Conservation (phyloP, 1,140 invertebrate species). For the Lerema accius region DNA sequence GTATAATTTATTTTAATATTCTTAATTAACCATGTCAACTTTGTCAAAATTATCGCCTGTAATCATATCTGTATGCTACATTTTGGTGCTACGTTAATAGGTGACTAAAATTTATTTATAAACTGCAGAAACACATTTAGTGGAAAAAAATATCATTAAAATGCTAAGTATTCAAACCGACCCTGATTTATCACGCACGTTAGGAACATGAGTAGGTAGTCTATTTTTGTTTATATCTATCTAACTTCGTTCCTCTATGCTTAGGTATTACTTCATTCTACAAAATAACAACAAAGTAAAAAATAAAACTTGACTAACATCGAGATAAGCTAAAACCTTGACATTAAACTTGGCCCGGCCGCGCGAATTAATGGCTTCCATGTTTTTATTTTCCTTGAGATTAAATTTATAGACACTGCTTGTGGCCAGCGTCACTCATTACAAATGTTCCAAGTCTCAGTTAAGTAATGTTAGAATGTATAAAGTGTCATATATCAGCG, state of each 20-base stretch:
- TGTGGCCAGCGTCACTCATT: slow-evolving; percentile 73
- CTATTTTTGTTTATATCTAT: slow-evolving; percentile 25
- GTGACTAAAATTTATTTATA: neutral
- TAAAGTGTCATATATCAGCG: slow-evolving; percentile 79
- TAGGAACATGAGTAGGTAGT: slow-evolving; percentile 1
- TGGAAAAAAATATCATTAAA: neutral
- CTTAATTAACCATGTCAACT: too few species aligned
- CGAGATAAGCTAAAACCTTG: slow-evolving; percentile 80
- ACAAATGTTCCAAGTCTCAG: slow-evolving; percentile 70
- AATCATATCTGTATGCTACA: too few species aligned
- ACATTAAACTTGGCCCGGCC: slow-evolving; percentile 81
- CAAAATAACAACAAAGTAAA: slow-evolving; percentile 73
- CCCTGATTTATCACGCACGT: slow-evolving; percentile 11
- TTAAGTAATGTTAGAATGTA: slow-evolving; percentile 76
- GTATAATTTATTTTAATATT: too few species aligned
- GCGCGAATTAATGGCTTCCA: slow-evolving; percentile 82
- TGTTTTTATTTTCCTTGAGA: slow-evolving; percentile 82
- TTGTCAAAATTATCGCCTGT: too few species aligned
- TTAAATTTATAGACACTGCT: slow-evolving; percentile 80
- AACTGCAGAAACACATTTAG: neutral
- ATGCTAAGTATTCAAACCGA: slow-evolving; percentile 3
- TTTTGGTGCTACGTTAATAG: too few species aligned
- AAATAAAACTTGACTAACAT: slow-evolving; percentile 79
- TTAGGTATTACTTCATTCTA: slow-evolving; percentile 62
- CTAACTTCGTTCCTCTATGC: slow-evolving; percentile 34